Percentiles rank a stretch among this genome's conserved stretches.
These are phyloP conservation scores for Orestias chungarensis DNA, from an alignment of 2,797 vertebrate genomes.

Conservation along the genomic window DNA sequence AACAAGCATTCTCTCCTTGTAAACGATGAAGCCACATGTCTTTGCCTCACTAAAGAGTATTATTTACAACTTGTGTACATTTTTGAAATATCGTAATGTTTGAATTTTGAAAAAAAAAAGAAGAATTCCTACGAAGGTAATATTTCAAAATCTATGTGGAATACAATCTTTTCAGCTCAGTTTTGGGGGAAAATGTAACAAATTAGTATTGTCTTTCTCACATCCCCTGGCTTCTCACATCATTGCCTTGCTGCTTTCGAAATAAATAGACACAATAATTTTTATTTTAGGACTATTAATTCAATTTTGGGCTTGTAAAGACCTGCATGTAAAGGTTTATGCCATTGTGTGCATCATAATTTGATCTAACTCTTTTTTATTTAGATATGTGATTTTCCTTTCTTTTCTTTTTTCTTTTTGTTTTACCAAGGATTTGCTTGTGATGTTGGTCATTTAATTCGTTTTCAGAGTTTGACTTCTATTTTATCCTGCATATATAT, in stretches of 20 bases:
- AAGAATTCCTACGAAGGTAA: not conserved
- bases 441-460: not conserved
- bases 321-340: not conserved
- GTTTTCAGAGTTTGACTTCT: not conserved
- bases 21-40: constrained; percentile 44
- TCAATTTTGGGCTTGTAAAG: not conserved
- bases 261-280: not conserved
- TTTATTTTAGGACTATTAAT: not conserved
- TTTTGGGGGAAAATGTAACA: not conserved
- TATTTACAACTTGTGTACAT: constrained; percentile 1
- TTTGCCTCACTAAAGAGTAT: constrained; percentile 15
- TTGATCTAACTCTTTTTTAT: not conserved
- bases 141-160: constrained; percentile 2
- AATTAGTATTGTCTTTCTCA: constrained; percentile 15
- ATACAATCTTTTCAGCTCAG: not conserved
- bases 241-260: constrained; percentile 11
- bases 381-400: not conserved
- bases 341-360: constrained; percentile 2
- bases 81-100: too few relatives aligned
- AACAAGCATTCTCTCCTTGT: constrained; percentile 46
- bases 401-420: constrained; percentile 4
- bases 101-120: too few relatives aligned
- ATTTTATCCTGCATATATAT: constrained; percentile 21
- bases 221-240: constrained; percentile 13
- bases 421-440: not conserved